Base-by-base conservation (phyloP, 2,797 vertebrate species). In the Eurystomus glaucurus region DNA sequence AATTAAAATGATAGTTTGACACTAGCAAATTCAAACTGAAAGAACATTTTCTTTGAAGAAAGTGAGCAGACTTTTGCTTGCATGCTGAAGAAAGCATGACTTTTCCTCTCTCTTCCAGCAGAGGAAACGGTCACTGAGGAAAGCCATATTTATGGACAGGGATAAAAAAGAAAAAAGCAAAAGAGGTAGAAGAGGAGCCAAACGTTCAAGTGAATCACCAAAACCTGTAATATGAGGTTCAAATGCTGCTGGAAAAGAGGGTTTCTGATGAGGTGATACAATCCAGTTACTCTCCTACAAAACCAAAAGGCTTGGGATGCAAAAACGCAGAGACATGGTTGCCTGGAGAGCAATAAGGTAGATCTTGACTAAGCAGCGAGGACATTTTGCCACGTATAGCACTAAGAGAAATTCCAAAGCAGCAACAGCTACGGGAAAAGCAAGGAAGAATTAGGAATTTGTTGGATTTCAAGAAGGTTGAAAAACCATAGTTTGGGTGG, bases 261-360 rank as follows among this genome's bases (percentile, higher is more conserved):
- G 13, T 20, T 96, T 54, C 29, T 80, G 31, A 80, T 10, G 12
- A 22, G 26, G 16, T 72, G 13, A 77, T 60, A 50, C 31, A 51
- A 76, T 17, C 16, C 58, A 75, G 65, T 65, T 85, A 77, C 7
- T 48, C 37, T 8, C 22, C 39, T 72, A 87, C 22, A 69, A 85
- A 94, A 33, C 9, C 20, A 64, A 74, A 91, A 86, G 8, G 19
- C 18, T 33, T n/a, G 7, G 6, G 43, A 62, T 5, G 19, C 26
- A 83, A 91, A 91, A 65, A 4, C 18, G 0, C 28, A 57, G 43
- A 81, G 31, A 39, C 0, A 0, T 9, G n/a, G 28, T 5, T 41
- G 68, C 51, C 58, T 61, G 54, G 11, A 58, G 41, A 85, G 29
- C 23, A 87, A 5, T 2, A 46, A 72, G 21, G 46, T 4, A 76